Base-by-base conservation (phyloP, 2,797 vertebrate species). In the Stomatorhinus walkeri region DNA sequence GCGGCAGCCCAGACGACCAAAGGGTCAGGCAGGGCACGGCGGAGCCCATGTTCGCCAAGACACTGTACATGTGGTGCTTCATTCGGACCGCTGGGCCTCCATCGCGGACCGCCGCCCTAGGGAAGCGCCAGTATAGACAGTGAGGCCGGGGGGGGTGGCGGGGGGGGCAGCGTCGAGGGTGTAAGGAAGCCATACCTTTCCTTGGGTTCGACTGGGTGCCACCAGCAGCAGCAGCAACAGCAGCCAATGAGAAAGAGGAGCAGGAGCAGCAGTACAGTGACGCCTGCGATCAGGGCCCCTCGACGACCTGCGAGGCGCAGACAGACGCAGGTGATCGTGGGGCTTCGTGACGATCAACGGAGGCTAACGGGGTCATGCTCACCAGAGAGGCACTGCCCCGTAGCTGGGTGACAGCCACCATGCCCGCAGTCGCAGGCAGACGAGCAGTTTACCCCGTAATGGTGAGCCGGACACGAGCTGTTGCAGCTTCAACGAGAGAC, bases 361-460 rank as follows among this genome's bases (percentile, higher is more conserved):
- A 36, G 14, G 36, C 72, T 43, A 7, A n/a, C 12, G 36, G 72
- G n/a, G 54, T 59, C 4, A 12, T n/a, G 95, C 86, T 89, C 96
- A 99, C 98, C 95, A 91, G 92, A 92, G 22, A 94, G 94, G 79
- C 98, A 99, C 88, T 83, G 89, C 4, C 98, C 98, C 0, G 92
- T 95, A 43, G 92, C 90, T 0, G 95, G 94, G 91, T 97, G 89
- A 52, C 98, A 99, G 88, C 40, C 91, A 0, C 93, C 95, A 0
- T 95, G 92, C n/a, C 94, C 93, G 88, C 98, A 99, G 83, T 93
- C 93, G 90, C 98, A 99, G 72, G 90, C 16, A 0, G 90, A 94
- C 1, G 98, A 98, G 87, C 98, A 99, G 94, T 99, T 99, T 72
- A 91, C 87, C 16, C 98, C 98, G 10, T 96, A 96, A 91, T 94